A percentile compares a stretch with the other conserved stretches of the same genome.
Evolutionary conservation across 2,797 vertebrate species (phyloP).

Genomic region (Phyllotis vaccarum): DNA sequence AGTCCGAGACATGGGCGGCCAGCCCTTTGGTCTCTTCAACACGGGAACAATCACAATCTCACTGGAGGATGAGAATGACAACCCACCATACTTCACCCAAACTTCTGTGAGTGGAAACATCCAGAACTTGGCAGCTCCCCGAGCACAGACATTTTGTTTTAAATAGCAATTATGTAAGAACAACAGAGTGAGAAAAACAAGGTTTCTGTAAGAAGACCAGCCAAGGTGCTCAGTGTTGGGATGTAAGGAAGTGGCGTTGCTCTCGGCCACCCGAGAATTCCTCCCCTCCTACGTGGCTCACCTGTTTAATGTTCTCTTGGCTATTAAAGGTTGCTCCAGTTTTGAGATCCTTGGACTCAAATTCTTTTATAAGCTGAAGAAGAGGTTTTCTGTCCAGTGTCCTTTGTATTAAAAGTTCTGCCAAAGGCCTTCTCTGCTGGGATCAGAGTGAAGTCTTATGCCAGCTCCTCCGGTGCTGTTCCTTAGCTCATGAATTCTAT

Average conservation of each 20-base stretch:
- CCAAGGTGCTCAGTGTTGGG: not conserved
- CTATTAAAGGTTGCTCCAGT: too few relatives aligned
- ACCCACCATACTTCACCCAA: slow-evolving; percentile 90
- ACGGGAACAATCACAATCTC: slow-evolving; percentile 90
- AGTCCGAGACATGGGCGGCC: slow-evolving; percentile 91
- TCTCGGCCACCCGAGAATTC: not conserved
- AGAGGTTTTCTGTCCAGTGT: not conserved
- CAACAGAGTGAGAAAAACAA: not conserved
- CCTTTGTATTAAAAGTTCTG: not conserved
- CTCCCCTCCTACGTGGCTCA: not conserved
- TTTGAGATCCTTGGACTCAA: not conserved
- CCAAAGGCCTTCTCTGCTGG: not conserved
- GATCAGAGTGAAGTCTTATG: not conserved
- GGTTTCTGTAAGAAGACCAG: not conserved
- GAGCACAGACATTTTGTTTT: not conserved
- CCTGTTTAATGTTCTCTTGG: not conserved
- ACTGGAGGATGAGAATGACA: slow-evolving; percentile 93
- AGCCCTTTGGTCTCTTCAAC: slow-evolving; percentile 84
- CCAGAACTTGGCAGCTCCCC: not conserved
- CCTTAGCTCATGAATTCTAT: not conserved
- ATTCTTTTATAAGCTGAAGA: not conserved
- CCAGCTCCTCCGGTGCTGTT: not conserved
- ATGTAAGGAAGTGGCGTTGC: not conserved
- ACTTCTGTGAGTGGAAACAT: slow-evolving; percentile 89
- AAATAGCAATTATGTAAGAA: not conserved